These are phyloP conservation scores for Odontesthes bonariensis DNA, from an alignment of 2,113 vertebrate genomes.

Conservation along the genomic window DNA sequence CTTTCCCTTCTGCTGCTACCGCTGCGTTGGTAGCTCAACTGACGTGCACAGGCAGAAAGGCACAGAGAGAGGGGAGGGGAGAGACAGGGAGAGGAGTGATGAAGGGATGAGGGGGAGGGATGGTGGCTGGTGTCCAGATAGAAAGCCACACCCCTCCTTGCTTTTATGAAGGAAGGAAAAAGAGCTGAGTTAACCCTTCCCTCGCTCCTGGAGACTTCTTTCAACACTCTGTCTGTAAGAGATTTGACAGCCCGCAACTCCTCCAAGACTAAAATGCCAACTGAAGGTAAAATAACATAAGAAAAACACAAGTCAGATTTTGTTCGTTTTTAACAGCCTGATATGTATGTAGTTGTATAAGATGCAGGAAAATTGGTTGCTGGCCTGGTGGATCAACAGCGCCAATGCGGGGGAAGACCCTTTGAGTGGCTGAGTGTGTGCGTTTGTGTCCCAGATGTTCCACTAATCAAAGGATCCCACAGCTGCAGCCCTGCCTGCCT, in stretches of 20 bases:
- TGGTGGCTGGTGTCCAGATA: slow-evolving; percentile 76
- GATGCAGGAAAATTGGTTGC: slow-evolving; percentile 28
- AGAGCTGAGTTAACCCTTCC: slow-evolving; percentile 76
- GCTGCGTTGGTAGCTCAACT: slow-evolving; percentile 69
- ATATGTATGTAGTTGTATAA: neutral
- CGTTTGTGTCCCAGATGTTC: slow-evolving; percentile 73
- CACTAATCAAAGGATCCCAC: slow-evolving; percentile 74
- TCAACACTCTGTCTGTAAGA: slow-evolving; percentile 13
- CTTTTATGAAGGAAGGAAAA: slow-evolving; percentile 64
- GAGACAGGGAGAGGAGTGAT: slow-evolving; percentile 64
- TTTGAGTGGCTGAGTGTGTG: neutral
- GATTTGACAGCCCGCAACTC: neutral
- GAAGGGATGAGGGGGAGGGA: slow-evolving; percentile 70
- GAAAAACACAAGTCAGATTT: slow-evolving; percentile 27
- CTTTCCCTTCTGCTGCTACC: slow-evolving; percentile 60
- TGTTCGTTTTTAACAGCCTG: slow-evolving; percentile 6
- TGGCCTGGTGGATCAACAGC: slow-evolving; percentile 21
- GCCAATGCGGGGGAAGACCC: slow-evolving; percentile 2
- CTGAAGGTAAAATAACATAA: neutral
- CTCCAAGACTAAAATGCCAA: neutral
- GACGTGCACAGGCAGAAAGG: slow-evolving; percentile 72
- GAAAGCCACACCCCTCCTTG: slow-evolving; percentile 76
- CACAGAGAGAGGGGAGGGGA: slow-evolving; percentile 54
- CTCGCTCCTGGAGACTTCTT: slow-evolving; percentile 48
- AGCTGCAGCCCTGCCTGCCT: slow-evolving; percentile 70